These are phyloP conservation scores for Linhomoeus sp. DNA, from an alignment of 2,888 invertebrate genomes.

Conservation along the genomic window DNA sequence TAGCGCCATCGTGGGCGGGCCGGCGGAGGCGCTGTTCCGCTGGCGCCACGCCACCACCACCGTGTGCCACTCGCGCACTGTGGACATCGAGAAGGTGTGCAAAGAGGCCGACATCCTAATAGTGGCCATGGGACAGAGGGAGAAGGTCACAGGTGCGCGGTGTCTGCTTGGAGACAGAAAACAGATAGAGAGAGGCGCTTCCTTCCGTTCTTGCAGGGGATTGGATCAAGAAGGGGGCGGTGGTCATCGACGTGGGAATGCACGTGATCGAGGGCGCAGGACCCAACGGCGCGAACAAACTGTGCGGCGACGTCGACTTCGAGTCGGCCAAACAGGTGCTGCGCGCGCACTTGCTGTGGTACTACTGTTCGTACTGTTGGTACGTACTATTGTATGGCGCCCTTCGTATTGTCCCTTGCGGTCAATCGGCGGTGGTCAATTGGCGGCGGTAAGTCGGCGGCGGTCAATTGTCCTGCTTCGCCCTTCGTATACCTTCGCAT, in stretches of 20 bases:
- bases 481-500: too few species aligned
- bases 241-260: slow-evolving; percentile 97
- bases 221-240: slow-evolving; percentile 92
- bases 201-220: slow-evolving; percentile 29
- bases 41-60: slow-evolving; percentile 96
- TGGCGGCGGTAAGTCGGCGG: too few species aligned
- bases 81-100: slow-evolving; percentile 17
- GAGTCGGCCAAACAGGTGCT: slow-evolving; percentile 48
- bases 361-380: too few species aligned
- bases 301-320: slow-evolving; percentile 83
- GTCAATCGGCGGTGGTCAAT: too few species aligned
- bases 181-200: too few species aligned
- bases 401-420: too few species aligned
- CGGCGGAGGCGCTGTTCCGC: slow-evolving; percentile 72
- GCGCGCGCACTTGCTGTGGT: slow-evolving; percentile 34
- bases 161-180: too few species aligned
- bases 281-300: slow-evolving; percentile 13
- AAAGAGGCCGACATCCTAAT: slow-evolving; percentile 69
- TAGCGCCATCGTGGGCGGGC: slow-evolving; percentile 93
- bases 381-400: too few species aligned
- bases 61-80: slow-evolving; percentile 79
- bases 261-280: slow-evolving; percentile 37
- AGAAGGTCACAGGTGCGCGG: slow-evolving; percentile 55
- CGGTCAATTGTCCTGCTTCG: too few species aligned
- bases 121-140: slow-evolving; percentile 74